Conservation (phyloP, 2,888 invertebrate species). For the Cantharis nigra region DNA sequence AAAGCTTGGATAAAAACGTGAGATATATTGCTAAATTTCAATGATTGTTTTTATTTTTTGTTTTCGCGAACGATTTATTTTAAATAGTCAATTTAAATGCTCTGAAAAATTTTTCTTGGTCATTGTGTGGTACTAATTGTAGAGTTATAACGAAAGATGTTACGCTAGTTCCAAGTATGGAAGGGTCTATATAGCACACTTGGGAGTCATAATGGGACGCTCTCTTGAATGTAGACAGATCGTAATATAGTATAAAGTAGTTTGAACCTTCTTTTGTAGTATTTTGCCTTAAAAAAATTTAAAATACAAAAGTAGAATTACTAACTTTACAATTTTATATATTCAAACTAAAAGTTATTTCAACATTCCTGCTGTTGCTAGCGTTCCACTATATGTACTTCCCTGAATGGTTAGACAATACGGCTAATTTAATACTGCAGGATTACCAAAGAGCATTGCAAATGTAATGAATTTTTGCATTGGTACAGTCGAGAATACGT, state of each 20-base stretch:
- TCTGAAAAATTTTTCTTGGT: background rate
- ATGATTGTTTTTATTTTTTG: background rate
- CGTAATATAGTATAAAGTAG: constrained; percentile 20
- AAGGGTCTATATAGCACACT: constrained; percentile 34
- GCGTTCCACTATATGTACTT: constrained; percentile 1
- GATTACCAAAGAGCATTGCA: constrained; percentile 13
- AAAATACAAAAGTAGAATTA: constrained; percentile 1
- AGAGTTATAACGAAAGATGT: constrained; percentile 27
- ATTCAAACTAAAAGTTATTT: background rate
- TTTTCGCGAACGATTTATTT: background rate
- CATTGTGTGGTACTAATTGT: constrained; percentile 23
- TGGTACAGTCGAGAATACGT: constrained; percentile 13
- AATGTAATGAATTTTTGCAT: constrained; percentile 23
- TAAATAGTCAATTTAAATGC: constrained; percentile 4
- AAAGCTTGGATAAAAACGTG: background rate
- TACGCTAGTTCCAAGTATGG: constrained; percentile 29
- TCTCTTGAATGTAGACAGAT: constrained; percentile 34
- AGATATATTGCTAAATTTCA: background rate
- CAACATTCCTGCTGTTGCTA: constrained; percentile 2
- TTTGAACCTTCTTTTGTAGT: constrained; percentile 1
- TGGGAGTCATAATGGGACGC: constrained; percentile 35
- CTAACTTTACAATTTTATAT: background rate
- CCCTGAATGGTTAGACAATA: constrained; percentile 13
- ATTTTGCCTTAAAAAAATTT: constrained; percentile 2
- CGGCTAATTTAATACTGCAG: constrained; percentile 19